These are phyloP conservation scores for Ictalurus punctatus DNA, from an alignment of 2,113 vertebrate genomes.

Conservation along the genomic window DNA sequence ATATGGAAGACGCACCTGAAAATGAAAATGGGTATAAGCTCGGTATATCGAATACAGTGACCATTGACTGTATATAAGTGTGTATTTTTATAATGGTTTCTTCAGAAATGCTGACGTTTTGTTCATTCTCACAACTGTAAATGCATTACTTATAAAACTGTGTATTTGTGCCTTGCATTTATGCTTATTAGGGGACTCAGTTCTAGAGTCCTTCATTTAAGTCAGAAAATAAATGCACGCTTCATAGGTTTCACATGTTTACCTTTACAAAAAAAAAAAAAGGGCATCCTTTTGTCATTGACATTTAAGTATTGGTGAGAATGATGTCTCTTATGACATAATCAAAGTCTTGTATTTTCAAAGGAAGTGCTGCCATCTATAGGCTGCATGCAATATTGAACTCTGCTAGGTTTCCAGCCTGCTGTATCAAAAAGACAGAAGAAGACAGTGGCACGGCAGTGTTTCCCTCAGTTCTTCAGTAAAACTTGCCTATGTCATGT, in stretches of 20 bases:
- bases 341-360: neutral
- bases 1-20: neutral
- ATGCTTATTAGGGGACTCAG: neutral
- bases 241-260: neutral
- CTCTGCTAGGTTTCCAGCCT: neutral
- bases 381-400: neutral
- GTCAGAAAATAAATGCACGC: neutral
- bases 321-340: neutral
- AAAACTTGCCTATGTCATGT: neutral
- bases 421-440: neutral
- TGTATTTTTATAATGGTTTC: neutral
- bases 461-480: neutral
- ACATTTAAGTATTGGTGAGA: neutral
- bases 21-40: neutral
- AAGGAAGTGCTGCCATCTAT: slow-evolving; percentile 30
- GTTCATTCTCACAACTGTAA: neutral
- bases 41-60: neutral
- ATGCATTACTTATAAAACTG: neutral
- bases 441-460: neutral
- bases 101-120: neutral
- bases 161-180: neutral
- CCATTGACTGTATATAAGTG: neutral
- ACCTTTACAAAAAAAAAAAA: neutral
- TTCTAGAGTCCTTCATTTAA: neutral
- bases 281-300: neutral